Conservation (phyloP, 2,888 invertebrate genomes). For the Lissonota sp. region DNA sequence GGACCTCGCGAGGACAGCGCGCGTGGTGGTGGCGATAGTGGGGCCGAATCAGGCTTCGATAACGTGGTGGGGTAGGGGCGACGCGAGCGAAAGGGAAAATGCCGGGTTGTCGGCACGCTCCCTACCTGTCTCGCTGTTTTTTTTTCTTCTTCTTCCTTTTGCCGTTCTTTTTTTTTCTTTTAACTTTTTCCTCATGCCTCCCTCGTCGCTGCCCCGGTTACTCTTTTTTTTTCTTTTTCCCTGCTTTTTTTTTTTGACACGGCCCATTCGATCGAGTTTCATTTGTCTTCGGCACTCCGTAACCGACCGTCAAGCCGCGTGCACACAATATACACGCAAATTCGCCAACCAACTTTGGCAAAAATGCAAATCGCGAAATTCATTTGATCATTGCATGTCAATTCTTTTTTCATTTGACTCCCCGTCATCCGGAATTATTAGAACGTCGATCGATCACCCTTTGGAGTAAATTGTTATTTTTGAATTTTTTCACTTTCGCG, state of each 20-base stretch:
- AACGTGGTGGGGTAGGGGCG: constrained; percentile 57
- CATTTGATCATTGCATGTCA: constrained; percentile 37
- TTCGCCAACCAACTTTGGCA: constrained; percentile 64
- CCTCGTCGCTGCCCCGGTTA: constrained; percentile 77
- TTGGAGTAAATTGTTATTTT: not conserved
- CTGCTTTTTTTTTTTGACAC: constrained; percentile 80
- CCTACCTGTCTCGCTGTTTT: constrained; percentile 67
- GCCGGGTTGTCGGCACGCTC: constrained; percentile 73
- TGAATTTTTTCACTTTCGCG: not conserved
- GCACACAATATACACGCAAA: constrained; percentile 48
- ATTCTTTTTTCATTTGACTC: no score
- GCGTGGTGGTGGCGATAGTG: constrained; percentile 47
- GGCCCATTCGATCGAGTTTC: constrained; percentile 79
- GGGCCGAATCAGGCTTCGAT: constrained; percentile 10
- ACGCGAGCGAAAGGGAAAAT: constrained; percentile 82
- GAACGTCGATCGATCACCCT: not conserved
- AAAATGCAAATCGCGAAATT: constrained; percentile 52
- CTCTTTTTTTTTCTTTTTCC: constrained; percentile 78
- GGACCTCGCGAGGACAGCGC: constrained; percentile 12
- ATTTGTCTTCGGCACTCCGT: constrained; percentile 80
- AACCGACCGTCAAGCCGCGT: constrained; percentile 70
- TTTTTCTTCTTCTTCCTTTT: constrained; percentile 72
- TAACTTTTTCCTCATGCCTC: constrained; percentile 73
- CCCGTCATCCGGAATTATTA: no score
- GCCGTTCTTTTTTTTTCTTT: constrained; percentile 75